Evolutionary conservation across 1,140 invertebrate species (phyloP), one percentile per base, ranked within the genome.

Genomic region (Arion vulgaris): DNA sequence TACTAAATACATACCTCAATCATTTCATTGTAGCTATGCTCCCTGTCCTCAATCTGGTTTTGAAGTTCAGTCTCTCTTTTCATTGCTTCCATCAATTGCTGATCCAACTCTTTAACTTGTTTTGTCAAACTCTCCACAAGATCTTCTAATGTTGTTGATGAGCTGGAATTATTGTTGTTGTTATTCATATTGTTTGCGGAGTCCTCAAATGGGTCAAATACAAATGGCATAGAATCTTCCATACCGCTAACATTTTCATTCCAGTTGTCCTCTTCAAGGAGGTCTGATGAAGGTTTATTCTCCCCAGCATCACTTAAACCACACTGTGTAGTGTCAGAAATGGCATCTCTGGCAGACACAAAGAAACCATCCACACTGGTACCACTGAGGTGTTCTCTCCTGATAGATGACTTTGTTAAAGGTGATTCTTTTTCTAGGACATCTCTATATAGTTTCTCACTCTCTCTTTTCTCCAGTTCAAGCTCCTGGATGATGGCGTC

Each of bases 1-100:
- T 15, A 45, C 15, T 7, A 45, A 71, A 71, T 19, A 23, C 26
- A 57, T 57, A 57, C 53, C 53, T 57, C 53, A 57, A 57, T 57
- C 53, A 57, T 57, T 57, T 89, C 85, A 38, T 71, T 77, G 69
- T 87, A 82, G 73, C 76, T 75, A 71, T 84, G 84, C 68, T 86
- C 82, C 28, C 80, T 45, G 62, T 85, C 83, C n/a, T 86, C 85
- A 19, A 83, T 71, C n/a, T 74, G 45, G n/a, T 45, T 38, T 15
- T 39, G 32, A n/a, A 81, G 71, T 39, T 81, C 72, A 34, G 77
- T 53, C 68, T 86, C 62, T 68, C 81, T 83, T 17, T 80, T 51
- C 69, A 81, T 75, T 36, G 80, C 83, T 72, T 84, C 85, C 62
- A 79, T 77, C 23, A 87, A 74, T 74, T 86, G 82, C 36, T 86